Base-by-base conservation (phyloP, 2,888 invertebrate genomes). In the Netelia fuscicornis region DNA sequence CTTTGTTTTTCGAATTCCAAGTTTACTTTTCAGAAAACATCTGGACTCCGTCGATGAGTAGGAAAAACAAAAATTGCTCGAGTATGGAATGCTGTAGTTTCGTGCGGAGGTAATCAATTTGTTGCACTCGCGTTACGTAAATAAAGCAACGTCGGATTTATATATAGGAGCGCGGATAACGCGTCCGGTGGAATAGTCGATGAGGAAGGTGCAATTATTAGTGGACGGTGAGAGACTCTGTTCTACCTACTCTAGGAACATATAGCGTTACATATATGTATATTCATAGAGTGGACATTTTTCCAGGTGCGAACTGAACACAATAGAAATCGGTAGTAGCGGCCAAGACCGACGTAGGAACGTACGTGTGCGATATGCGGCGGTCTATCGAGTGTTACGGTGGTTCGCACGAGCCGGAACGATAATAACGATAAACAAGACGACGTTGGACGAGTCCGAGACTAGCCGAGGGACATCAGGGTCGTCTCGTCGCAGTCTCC, bases 121-220 rank as follows among this genome's bases (percentile, higher is more conserved):
- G 11, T 48, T 48, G 1, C 13, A 13, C 8, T 60, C 56, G 58
- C 2, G 20, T 42, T 13, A 44, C 23, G 60, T n/a, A 42, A 71
- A 56, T 13, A 17, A 42, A 11, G 11, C 23, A 5, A 6, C 6
- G 2, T 42, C n/a, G 17, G 10, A 9, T 44, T 11, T 48, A 23
- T 17, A 42, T 23, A 37, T 17, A 13, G 6, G n/a, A 20, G 44
- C 58, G 9, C n/a, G 9, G 65, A 54, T 42, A 23, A 23, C 23
- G 30, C 20, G 56, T 48, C 11, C 62, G 54, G 10, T 70, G 9
- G 37, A 60, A 42, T 42, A 23, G 23, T 23, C 3, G n/a, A 70
- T 17, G 48, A 10, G 60, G 74, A 37, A 78, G 60, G 37, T 48
- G 56, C 68, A 64, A 74, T 83, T 79, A 71, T 79, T 67, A 42